These are phyloP conservation scores for Tinamus major DNA, from an alignment of 2,797 vertebrate genomes.

Conservation along the genomic window DNA sequence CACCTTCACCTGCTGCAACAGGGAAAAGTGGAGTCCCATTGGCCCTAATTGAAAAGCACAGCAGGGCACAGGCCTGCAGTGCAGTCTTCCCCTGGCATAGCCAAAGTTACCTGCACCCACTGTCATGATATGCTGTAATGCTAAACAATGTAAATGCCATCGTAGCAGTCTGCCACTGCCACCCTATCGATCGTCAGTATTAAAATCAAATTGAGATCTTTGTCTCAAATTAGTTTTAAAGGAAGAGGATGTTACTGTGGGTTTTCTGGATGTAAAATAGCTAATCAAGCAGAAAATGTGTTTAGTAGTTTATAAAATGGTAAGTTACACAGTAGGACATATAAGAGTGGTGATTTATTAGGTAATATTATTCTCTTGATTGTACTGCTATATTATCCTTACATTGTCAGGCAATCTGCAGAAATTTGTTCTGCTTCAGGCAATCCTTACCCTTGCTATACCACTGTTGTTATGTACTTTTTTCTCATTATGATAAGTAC, in stretches of 20 bases:
- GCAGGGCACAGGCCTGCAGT: not conserved
- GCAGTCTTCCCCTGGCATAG: not conserved
- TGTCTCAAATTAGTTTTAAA: constrained; percentile 1
- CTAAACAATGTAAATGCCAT: not conserved
- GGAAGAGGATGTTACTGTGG: constrained; percentile 19
- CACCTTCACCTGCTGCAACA: not conserved
- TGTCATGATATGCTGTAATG: not conserved
- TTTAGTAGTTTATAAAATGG: constrained; percentile 12
- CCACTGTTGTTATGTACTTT: not conserved
- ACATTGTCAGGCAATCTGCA: constrained; percentile 36
- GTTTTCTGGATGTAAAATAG: constrained; percentile 42
- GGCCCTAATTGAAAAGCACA: not conserved
- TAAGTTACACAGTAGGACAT: constrained; percentile 7
- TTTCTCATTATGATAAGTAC: constrained; percentile 65
- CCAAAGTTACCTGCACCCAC: fast-evolving
- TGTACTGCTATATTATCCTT: constrained; percentile 36
- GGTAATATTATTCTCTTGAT: constrained; percentile 24
- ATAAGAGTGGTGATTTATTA: constrained; percentile 39
- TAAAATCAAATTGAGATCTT: constrained; percentile 33
- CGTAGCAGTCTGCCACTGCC: not conserved
- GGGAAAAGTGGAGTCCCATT: not conserved
- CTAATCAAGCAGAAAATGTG: constrained; percentile 30
- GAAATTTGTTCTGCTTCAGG: constrained; percentile 69
- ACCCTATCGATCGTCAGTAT: not conserved
- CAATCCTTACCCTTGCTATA: constrained; percentile 53